phyloP scores from a whole-genome alignment of 2,797 vertebrate species.

The Tauraco hartlaubi region DNA sequence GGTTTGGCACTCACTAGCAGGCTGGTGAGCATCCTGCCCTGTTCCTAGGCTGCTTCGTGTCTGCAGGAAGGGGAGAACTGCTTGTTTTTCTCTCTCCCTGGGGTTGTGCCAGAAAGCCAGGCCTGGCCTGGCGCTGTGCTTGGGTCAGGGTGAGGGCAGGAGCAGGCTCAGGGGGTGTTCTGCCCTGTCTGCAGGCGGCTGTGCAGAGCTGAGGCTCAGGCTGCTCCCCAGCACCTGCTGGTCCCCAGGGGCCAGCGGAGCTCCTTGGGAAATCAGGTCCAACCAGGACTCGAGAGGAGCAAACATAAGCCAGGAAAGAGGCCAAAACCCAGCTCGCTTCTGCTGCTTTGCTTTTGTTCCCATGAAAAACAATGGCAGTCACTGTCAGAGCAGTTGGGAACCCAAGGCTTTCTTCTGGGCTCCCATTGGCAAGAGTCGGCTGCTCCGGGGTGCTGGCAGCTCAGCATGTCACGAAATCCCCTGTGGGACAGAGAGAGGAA shows the following conservation, averaged over 20 bases:
- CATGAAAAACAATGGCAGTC: conserved; percentile 32
- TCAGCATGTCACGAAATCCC: not conserved
- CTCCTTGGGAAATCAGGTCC: not conserved
- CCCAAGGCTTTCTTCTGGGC: not conserved
- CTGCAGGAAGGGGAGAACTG: conserved; percentile 13
- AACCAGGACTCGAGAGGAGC: not conserved
- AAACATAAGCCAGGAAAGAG: conserved; percentile 21
- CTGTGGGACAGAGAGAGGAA: not conserved
- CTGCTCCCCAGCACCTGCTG: not conserved
- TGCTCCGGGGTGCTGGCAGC: not conserved
- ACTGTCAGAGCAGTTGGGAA: conserved; percentile 18
- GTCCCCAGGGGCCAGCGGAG: not conserved
- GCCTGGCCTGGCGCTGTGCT: not conserved
- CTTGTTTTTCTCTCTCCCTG: not conserved
- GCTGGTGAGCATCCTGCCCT: conserved; percentile 50
- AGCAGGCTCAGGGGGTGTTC: not conserved
- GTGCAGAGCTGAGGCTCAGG: not conserved
- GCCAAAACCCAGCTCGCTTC: conserved; percentile 2
- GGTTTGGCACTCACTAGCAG: conserved; percentile 12
- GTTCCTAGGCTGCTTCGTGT: not conserved
- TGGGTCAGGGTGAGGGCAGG: not conserved
- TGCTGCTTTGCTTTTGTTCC: conserved; percentile 42
- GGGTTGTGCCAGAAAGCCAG: not conserved
- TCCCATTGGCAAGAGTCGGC: not conserved
- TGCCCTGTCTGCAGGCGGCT: not conserved